These are phyloP conservation scores for Neomonachus schauinslandi DNA, from an alignment of 2,113 vertebrate genomes.

Conservation along the genomic window DNA sequence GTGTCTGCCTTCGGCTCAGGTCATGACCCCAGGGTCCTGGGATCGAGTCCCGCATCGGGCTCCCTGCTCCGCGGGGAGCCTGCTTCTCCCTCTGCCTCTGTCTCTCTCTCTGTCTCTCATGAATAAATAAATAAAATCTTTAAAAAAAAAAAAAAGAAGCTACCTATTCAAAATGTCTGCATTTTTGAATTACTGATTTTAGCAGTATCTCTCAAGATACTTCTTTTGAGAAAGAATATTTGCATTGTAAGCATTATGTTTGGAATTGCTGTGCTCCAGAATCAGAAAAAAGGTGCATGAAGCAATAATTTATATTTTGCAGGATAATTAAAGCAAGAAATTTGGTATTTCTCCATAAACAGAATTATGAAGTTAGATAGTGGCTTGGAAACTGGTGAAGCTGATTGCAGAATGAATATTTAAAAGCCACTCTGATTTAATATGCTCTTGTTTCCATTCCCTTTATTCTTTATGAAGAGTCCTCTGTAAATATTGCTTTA, in stretches of 20 bases:
- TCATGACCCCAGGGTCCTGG: too few species aligned
- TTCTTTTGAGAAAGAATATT: constrained; percentile 28
- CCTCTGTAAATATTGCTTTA: constrained; percentile 81
- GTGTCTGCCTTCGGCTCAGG: too few species aligned
- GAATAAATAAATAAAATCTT: too few species aligned
- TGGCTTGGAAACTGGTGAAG: constrained; percentile 52
- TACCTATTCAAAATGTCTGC: background rate
- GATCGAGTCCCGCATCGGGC: too few species aligned
- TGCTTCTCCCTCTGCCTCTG: too few species aligned
- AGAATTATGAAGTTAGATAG: constrained; percentile 68
- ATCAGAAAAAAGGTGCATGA: background rate
- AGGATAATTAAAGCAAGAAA: constrained; percentile 61
- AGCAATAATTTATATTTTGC: constrained; percentile 44
- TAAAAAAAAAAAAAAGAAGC: too few species aligned
- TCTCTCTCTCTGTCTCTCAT: too few species aligned
- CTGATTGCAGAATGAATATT: constrained; percentile 72
- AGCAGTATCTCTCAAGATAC: background rate
- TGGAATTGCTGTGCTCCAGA: background rate
- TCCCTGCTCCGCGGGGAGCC: too few species aligned
- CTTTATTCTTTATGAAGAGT: constrained; percentile 70
- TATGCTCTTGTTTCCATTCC: constrained; percentile 59
- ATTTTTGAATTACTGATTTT: background rate
- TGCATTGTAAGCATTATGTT: background rate
- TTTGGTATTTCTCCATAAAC: constrained; percentile 38
- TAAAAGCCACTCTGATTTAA: constrained; percentile 71